A percentile compares a stretch with the other conserved stretches of the same genome.
phyloP scores from a whole-genome alignment of 2,888 invertebrate genomes.

The Timema podura region DNA sequence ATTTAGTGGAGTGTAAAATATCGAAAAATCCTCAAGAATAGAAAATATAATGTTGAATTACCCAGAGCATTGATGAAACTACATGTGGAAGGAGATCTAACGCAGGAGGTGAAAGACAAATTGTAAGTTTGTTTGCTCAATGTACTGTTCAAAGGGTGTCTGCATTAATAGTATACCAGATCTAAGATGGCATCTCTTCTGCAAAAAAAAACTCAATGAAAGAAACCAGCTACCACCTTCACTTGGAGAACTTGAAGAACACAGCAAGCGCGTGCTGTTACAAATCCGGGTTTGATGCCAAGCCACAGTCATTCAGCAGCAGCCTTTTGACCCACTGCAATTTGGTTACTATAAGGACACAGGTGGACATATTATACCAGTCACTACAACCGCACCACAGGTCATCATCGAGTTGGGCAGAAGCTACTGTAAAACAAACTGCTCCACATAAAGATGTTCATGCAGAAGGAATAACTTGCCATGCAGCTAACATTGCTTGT shows the following conservation, averaged over 20 bases:
- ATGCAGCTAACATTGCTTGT: not conserved
- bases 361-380: not conserved
- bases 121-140: not conserved
- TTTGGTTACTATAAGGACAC: not conserved
- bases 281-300: constrained; percentile 5
- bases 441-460: constrained; percentile 10
- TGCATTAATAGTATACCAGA: constrained; percentile 5
- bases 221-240: not conserved
- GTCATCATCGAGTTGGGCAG: not conserved
- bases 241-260: not conserved
- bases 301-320: not conserved
- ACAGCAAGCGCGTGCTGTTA: not conserved
- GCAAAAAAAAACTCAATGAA: constrained; percentile 6
- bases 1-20: not conserved
- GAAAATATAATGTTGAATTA: not conserved
- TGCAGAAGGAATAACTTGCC: not conserved
- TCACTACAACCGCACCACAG: constrained; percentile 5
- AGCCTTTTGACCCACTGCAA: constrained; percentile 1
- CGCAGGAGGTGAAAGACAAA: not conserved
- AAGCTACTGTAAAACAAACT: too few relatives aligned
- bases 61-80: not conserved
- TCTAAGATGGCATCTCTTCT: not conserved
- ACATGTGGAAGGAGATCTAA: not conserved
- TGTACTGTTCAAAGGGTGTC: not conserved
- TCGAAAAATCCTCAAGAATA: constrained; percentile 1